phyloP scores from a whole-genome alignment of 2,888 invertebrate species.

The Cheilosia vulpina region DNA sequence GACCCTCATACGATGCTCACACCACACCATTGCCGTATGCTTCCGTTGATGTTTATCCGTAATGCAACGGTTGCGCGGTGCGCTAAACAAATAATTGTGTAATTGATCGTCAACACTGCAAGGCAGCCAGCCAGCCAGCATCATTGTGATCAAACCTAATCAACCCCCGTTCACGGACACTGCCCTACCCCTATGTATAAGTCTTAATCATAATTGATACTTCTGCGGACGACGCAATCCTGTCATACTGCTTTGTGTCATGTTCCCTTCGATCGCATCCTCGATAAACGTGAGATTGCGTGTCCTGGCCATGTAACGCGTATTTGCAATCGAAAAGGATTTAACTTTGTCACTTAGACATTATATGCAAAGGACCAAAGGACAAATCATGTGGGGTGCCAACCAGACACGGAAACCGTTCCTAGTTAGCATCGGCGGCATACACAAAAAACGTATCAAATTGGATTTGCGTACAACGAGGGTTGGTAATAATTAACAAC shows the following conservation, averaged over 20 bases:
- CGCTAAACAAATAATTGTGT: conserved; percentile 75
- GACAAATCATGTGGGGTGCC: conserved; percentile 42
- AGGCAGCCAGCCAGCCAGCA: conserved; percentile 55
- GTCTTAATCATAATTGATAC: conserved; percentile 73
- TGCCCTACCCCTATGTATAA: conserved; percentile 59
- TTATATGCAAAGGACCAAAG: conserved; percentile 73
- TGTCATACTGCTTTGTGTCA: conserved; percentile 63
- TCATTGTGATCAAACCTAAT: conserved; percentile 55
- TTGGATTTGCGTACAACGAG: conserved; percentile 71
- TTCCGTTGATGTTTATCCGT: conserved; percentile 75
- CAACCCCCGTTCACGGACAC: conserved; percentile 60
- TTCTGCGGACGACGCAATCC: conserved; percentile 67
- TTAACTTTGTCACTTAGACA: conserved; percentile 68
- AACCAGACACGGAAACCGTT: conserved; percentile 13
- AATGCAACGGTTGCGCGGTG: conserved; percentile 76
- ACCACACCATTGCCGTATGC: conserved; percentile 64
- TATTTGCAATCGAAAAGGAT: conserved; percentile 68
- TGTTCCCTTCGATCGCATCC: conserved; percentile 59
- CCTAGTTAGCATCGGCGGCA: conserved; percentile 19
- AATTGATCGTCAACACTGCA: conserved; percentile 75
- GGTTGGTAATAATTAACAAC: conserved; percentile 70
- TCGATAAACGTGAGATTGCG: conserved; percentile 24
- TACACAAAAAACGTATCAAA: conserved; percentile 65
- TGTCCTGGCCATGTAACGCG: conserved; percentile 37
- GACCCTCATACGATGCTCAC: conserved; percentile 64